Conservation (phyloP, 1,140 invertebrate genomes). For the Dinoponera quadriceps region DNA sequence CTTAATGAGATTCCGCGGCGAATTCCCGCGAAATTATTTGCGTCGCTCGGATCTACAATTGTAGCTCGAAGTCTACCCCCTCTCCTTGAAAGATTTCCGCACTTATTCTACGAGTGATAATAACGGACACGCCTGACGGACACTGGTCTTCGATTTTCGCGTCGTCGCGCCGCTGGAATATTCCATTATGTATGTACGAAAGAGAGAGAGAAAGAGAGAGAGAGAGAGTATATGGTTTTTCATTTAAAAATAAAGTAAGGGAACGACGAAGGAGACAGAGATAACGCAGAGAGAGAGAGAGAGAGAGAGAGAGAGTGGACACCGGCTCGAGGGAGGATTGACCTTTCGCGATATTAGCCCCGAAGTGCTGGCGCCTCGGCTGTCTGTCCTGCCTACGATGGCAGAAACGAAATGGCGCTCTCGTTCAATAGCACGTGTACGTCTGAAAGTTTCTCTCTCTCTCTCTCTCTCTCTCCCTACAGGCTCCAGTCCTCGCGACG, state of each 20-base stretch:
- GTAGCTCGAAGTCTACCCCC: too few species aligned
- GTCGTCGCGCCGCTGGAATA: background rate
- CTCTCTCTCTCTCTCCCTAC: background rate
- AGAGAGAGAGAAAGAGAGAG: background rate
- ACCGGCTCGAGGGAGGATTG: background rate
- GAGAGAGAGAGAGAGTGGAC: background rate
- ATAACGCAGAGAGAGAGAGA: background rate
- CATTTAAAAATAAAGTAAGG: conserved; percentile 5
- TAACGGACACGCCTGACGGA: too few species aligned
- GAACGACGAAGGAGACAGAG: background rate
- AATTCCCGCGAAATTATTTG: conserved; percentile 5
- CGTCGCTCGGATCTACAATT: too few species aligned
- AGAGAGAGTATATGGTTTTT: background rate
- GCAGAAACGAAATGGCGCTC: conserved; percentile 14
- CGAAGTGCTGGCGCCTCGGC: conserved; percentile 6
- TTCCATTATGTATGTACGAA: background rate
- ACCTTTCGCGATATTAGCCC: conserved; percentile 7
- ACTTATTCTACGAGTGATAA: background rate
- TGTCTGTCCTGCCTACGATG: background rate
- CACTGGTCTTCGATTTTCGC: background rate
- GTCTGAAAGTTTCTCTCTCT: background rate
- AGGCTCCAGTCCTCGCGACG: background rate
- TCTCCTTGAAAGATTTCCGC: too few species aligned
- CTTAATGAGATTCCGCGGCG: conserved; percentile 2
- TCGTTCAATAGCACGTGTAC: conserved; percentile 5